These are phyloP conservation scores for Nasonia longicornis DNA, from an alignment of 1,140 invertebrate genomes.

Conservation along the genomic window DNA sequence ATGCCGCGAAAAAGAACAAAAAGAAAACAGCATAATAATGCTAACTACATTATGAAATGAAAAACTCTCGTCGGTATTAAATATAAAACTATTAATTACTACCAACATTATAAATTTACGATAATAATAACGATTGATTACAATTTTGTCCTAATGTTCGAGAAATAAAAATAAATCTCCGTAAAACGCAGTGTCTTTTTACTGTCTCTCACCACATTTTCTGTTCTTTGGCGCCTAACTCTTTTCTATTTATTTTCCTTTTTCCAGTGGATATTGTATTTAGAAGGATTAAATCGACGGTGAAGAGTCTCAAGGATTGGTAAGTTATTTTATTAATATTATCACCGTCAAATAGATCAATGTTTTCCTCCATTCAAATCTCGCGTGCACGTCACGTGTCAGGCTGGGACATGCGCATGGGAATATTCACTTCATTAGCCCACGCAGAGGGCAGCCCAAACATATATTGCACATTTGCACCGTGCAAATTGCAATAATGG, in stretches of 20 bases:
- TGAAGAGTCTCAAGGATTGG: no score
- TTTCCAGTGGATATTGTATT: neutral
- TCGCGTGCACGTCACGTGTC: no score
- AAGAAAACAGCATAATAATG: constrained; percentile 40
- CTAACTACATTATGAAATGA: constrained; percentile 52
- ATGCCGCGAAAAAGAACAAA: constrained; percentile 27
- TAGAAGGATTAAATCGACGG: no score
- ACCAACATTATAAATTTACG: constrained; percentile 54
- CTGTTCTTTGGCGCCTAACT: neutral
- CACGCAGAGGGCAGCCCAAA: no score
- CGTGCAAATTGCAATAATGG: no score
- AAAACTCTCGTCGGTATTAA: constrained; percentile 53
- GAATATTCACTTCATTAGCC: no score
- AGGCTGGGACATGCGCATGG: no score
- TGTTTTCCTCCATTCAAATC: no score
- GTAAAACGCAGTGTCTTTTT: constrained; percentile 44
- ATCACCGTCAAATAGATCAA: no score
- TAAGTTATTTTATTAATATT: no score
- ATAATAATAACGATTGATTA: constrained; percentile 57
- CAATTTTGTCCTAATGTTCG: constrained; percentile 56
- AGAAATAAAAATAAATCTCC: constrained; percentile 57
- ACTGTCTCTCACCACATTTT: neutral
- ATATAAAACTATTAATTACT: constrained; percentile 54
- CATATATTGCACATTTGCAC: no score
- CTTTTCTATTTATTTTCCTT: neutral